A percentile compares a stretch with the other conserved stretches of the same genome.
These are phyloP conservation scores for Caenorhabditis briggsae DNA, from an alignment of 1,140 invertebrate genomes.

Conservation along the genomic window DNA sequence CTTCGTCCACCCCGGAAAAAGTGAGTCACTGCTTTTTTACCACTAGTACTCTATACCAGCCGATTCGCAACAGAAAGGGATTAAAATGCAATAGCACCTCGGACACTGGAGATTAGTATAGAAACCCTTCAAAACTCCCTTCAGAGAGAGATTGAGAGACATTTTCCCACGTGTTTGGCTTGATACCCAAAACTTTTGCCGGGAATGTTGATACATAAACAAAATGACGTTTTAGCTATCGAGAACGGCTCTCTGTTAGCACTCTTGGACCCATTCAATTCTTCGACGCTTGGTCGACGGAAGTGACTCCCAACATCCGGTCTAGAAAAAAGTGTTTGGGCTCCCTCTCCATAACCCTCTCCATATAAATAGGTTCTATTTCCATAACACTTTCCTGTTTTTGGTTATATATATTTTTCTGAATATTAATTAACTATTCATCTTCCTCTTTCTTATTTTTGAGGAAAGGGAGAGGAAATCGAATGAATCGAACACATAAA, in stretches of 20 bases:
- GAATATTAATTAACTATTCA: too few species aligned
- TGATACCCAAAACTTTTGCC: neutral
- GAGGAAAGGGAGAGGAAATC: too few species aligned
- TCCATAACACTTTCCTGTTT: too few species aligned
- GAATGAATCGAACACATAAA: too few species aligned
- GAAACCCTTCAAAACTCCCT: neutral
- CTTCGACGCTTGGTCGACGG: neutral
- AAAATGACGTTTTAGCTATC: constrained; percentile 9
- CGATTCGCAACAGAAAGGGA: constrained; percentile 1
- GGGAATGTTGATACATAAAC: constrained; percentile 25
- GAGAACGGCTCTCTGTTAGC: neutral
- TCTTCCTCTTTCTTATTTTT: too few species aligned
- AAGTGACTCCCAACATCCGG: constrained; percentile 30
- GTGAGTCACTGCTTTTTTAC: too few species aligned
- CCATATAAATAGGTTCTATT: too few species aligned
- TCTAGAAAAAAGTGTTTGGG: neutral
- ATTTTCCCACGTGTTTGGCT: constrained; percentile 23
- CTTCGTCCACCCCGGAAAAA: too few species aligned
- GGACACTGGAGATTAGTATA: constrained; percentile 33
- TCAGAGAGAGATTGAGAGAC: too few species aligned
- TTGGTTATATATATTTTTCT: too few species aligned
- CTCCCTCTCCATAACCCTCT: too few species aligned
- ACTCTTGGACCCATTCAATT: neutral
- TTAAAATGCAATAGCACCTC: neutral
- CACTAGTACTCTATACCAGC: neutral